Conservation (phyloP, 2,888 invertebrate genomes). For the Galerucella pusilla region DNA sequence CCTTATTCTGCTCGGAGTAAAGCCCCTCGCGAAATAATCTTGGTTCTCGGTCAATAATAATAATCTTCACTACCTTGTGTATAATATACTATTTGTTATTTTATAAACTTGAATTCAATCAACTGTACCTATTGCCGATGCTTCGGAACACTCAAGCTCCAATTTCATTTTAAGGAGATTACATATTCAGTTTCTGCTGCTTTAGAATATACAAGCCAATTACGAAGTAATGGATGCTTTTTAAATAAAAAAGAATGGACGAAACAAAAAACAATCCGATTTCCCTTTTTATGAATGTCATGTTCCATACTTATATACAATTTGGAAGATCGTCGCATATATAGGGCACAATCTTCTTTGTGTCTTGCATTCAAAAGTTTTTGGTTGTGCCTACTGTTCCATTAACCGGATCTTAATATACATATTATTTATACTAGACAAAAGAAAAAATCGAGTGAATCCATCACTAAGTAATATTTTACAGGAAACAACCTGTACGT, state of each 20-base stretch:
- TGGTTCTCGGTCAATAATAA: too few relatives aligned
- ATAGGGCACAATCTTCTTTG: neutral
- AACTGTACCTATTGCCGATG: neutral
- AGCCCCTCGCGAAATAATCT: too few relatives aligned
- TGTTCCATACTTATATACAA: neutral
- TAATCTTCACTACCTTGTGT: too few relatives aligned
- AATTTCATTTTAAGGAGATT: neutral
- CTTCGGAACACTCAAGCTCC: neutral
- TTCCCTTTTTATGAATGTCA: neutral
- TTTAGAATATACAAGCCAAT: constrained; percentile 1
- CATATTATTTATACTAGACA: too few relatives aligned
- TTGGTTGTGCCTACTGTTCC: neutral
- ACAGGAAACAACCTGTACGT: too few relatives aligned
- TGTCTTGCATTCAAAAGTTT: neutral
- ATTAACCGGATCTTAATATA: neutral
- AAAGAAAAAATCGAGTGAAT: too few relatives aligned
- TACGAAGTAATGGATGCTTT: neutral
- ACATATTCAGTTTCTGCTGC: neutral
- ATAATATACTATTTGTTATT: too few relatives aligned
- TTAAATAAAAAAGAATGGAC: neutral
- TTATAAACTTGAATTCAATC: neutral
- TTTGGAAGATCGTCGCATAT: neutral
- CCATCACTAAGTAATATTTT: too few relatives aligned
- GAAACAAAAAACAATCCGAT: neutral
- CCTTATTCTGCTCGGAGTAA: too few relatives aligned